Base-by-base conservation (phyloP, 2,797 vertebrate species). In the Acrossocheilus fasciatus region DNA sequence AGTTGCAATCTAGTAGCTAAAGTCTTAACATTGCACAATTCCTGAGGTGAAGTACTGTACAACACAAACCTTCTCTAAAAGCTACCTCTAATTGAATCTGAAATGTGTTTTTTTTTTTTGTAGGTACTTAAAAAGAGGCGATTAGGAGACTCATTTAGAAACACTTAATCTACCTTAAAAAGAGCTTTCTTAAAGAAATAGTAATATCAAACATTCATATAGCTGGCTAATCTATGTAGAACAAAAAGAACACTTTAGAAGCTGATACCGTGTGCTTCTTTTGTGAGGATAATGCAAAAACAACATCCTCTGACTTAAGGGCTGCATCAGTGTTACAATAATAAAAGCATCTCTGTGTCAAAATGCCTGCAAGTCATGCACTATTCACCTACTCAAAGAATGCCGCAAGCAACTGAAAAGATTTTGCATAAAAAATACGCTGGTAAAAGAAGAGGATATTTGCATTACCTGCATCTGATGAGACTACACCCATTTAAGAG, bases 401-500 rank as follows among this genome's bases (percentile, higher is more conserved):
- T 59, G 76, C 75, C 5, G 5, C 76, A 80, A 85, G 76, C 64
- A 80, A 59, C 64, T 78, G 30, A 83, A 10, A 78, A 74, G 4
- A 76, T 34, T 81, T 26, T 73, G 83, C 45, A 84, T 72, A 86
- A 81, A 45, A 91, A 45, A 90, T 34, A 76, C 39, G 83, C 74
- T 39, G 64, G 85, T 78, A 43, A 91, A 89, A 92, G 82, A 87
- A 93, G 87, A 92, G 91, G 92, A 94, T 88, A 83, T 59, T 83
- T 93, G 88, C 81, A 92, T 97, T 97, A 97, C 96, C 96, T 98
- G 96, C 92, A 93, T 97, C 96, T 95, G 96, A 96, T 93, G 96
- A 95, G 93, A 97, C 96, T 97, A 96, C 91, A 92, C 81, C 93
- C 91, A 93, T 92, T 90, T 90, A 89, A 89, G 89, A 93, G 87